Evolutionary conservation across 2,113 vertebrate species (phyloP), one percentile per base, ranked within the genome.

Genomic region (Heterotilapia buettikoferi): DNA sequence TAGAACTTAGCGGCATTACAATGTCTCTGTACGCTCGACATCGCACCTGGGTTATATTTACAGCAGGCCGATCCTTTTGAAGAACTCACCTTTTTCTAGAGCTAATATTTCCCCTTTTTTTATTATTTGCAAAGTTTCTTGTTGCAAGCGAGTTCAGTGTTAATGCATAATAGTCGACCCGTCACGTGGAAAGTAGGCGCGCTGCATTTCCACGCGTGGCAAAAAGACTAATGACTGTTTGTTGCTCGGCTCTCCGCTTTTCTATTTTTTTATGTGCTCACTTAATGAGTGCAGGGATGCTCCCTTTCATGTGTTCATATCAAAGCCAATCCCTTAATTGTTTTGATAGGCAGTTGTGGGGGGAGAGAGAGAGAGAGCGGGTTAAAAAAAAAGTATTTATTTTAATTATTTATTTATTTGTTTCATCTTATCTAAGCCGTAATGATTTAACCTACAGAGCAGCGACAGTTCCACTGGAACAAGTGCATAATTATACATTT

Each of bases 401-500:
- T 88, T 85, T 86, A 84, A 78, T 92, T 84, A 66, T 82, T 80
- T 78, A 33, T 29, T 8, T 19, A 76, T 53, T 52, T 73, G 19
- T 84, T 71, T 45, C 5, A 52, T 80, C 83, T 83, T 85, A 86
- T 91, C 81, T 19, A 47, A 88, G 82, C 57, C 7, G 10, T 88
- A 88, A 94, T 92, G 76, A 92, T 92, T 94, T 94, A 94, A 94
- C 93, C 94, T 90, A 86, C 86, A 79, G 89, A 93, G 92, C 59
- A 82, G 89, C 61, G 71, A 91, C 91, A 82, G 87, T 88, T 91
- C 57, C 59, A 82, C 87, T 76, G 90, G 91, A 95, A 95, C 94
- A 93, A 96, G 94, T 90, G 93, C 92, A 88, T 96, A 95, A 96
- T 96, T 96, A 95, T 94, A 90, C 91, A 95, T 95, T 95, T 94